Base-by-base conservation (phyloP, 23 tunicate species). In the Trididemnum miniatum region DNA sequence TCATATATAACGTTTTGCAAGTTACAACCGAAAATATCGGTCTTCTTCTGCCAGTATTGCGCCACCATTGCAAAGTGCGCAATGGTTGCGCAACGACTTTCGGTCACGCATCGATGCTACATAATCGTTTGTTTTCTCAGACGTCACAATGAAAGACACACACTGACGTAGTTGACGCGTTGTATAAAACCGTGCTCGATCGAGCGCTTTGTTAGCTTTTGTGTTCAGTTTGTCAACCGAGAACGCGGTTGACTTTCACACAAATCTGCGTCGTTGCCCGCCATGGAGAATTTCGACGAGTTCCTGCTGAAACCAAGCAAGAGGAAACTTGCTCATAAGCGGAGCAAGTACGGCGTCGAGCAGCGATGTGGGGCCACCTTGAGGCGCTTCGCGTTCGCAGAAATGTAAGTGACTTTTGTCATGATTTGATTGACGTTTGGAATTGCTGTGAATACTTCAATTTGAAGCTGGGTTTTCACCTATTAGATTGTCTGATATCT, bases 381-480 rank as follows among this genome's bases (percentile, higher is more conserved):
- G 29, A 18, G 67, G n/a, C 67, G 67, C 4, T 20, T 12, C 29
- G 28, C 15, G 5, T 62, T 12, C 67, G 29, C 15, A 4, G 67
- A 62, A 62, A 62, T 62, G 67, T 62, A 62, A 62, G 57, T 49
- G 67, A 62, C 29, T 18, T 62, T 62, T 62, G 23, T 62, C 26
- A n/a, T 22, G 3, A n/a, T n/a, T n/a, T n/a, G n/a, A n/a, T n/a
- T n/a, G n/a, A n/a, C n/a, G n/a, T n/a, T n/a, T n/a, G n/a, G n/a
- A n/a, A n/a, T n/a, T n/a, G n/a, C n/a, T n/a, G n/a, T n/a, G n/a
- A n/a, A n/a, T n/a, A n/a, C 57, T 9, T 12, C 57, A 12, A 49
- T 18, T 49, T 49, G 12, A 49, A 49, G 12, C 57, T 49, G 57
- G 12, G 57, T 18, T 49, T 49, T 18, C 57, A 49, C n/a, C n/a